Evolutionary conservation across 1,140 invertebrate genomes (phyloP).

Genomic region (Brachionus calyciflorus): DNA sequence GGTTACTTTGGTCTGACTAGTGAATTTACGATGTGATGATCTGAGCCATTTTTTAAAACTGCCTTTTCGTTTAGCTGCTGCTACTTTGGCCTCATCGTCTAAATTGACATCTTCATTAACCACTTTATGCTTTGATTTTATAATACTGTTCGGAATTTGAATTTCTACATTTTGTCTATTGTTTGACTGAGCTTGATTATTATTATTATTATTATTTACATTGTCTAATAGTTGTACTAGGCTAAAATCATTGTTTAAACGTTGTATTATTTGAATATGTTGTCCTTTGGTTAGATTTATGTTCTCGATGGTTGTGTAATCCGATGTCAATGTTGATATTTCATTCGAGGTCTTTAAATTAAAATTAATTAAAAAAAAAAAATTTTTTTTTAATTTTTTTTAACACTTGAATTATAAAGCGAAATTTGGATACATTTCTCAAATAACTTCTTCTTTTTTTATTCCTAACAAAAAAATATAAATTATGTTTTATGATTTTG

Average conservation of each 20-base stretch:
- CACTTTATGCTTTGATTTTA: conserved; percentile 7
- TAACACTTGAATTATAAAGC: too few relatives aligned
- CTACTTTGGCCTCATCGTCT: not conserved
- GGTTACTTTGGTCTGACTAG: not conserved
- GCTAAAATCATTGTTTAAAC: conserved; percentile 6
- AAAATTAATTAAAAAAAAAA: not conserved
- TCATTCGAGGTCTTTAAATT: conserved; percentile 41
- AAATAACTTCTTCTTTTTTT: too few relatives aligned
- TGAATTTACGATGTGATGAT: conserved; percentile 42
- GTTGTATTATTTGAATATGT: conserved; percentile 36
- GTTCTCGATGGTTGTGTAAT: conserved; percentile 34
- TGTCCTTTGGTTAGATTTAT: conserved; percentile 23
- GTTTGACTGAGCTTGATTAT: too few relatives aligned
- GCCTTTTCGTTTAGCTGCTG: conserved; percentile 34
- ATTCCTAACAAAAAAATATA: too few relatives aligned
- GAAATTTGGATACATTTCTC: too few relatives aligned
- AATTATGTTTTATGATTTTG: too few relatives aligned
- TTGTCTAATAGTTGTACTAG: conserved; percentile 24
- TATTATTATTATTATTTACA: too few relatives aligned
- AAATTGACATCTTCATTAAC: not conserved
- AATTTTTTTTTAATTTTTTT: not conserved
- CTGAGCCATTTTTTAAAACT: conserved; percentile 46
- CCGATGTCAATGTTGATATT: conserved; percentile 10
- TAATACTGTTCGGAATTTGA: conserved; percentile 10
- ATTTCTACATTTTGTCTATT: conserved; percentile 4